These are phyloP conservation scores for Microhierax caerulescens DNA, from an alignment of 2,797 vertebrate genomes.

Conservation along the genomic window DNA sequence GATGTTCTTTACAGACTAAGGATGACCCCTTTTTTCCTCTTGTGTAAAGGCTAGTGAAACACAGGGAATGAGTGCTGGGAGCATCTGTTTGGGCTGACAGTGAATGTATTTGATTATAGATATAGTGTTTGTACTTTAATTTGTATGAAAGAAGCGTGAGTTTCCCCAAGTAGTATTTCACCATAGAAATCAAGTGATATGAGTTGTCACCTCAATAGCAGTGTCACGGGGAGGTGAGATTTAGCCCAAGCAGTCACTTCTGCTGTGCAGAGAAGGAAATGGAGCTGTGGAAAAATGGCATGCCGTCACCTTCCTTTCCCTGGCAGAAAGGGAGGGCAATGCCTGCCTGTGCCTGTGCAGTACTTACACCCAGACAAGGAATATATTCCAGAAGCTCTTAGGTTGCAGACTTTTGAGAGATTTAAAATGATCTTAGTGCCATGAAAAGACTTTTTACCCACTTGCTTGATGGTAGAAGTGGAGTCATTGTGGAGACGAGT, in stretches of 20 bases:
- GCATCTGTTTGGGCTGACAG: neutral
- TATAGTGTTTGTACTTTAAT: neutral
- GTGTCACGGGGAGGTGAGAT: neutral
- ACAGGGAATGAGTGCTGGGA: neutral
- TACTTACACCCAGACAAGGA: neutral
- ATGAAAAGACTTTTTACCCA: neutral
- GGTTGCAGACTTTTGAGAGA: neutral
- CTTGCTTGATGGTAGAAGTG: neutral
- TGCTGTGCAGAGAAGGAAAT: neutral
- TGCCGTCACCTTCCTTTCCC: rapidly evolving
- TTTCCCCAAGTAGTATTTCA: neutral
- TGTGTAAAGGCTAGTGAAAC: neutral
- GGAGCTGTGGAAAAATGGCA: neutral
- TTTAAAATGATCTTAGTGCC: neutral
- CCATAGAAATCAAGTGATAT: neutral
- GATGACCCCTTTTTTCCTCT: neutral
- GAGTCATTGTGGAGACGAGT: neutral
- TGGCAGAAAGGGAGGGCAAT: neutral
- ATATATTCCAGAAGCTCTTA: neutral
- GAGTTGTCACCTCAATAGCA: neutral
- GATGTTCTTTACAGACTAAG: neutral
- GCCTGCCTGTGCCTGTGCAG: neutral
- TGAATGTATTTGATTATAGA: neutral
- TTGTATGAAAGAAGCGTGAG: neutral
- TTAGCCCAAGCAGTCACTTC: neutral